Conservation (phyloP, 2,888 invertebrate species). For the Scaptomyza caliginosa region DNA sequence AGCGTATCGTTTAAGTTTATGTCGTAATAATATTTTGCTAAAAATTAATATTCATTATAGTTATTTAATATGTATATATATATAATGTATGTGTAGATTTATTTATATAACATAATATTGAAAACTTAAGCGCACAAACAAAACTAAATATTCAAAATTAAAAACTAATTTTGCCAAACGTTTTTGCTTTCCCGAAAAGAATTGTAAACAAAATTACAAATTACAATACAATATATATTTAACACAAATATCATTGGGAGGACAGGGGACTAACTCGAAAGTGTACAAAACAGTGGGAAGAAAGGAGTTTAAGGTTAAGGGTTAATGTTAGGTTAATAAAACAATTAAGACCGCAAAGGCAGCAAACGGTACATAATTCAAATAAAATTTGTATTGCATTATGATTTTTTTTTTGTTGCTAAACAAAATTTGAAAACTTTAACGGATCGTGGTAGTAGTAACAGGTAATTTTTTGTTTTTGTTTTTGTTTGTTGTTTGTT, state of each 20-base stretch:
- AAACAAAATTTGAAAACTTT: constrained; percentile 50
- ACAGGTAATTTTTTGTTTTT: constrained; percentile 50
- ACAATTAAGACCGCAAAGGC: constrained; percentile 37
- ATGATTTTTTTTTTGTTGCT: constrained; percentile 16
- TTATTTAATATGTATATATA: constrained; percentile 42
- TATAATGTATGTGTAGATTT: constrained; percentile 43
- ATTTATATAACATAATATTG: constrained; percentile 74
- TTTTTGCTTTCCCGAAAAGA: constrained; percentile 81
- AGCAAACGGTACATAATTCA: constrained; percentile 51
- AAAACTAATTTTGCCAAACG: constrained; percentile 82
- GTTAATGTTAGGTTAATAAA: too few relatives aligned
- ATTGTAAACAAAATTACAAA: constrained; percentile 74
- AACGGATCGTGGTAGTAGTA: constrained; percentile 68
- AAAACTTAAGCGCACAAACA: constrained; percentile 79
- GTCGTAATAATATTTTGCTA: constrained; percentile 80
- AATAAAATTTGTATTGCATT: constrained; percentile 29
- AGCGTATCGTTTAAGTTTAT: constrained; percentile 57
- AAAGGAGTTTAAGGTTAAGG: too few relatives aligned
- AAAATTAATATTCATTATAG: constrained; percentile 78
- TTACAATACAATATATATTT: constrained; percentile 75
- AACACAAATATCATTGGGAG: constrained; percentile 57
- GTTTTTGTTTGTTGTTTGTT: constrained; percentile 38
- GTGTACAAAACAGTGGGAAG: constrained; percentile 7
- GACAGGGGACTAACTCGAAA: constrained; percentile 5
- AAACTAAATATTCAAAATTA: constrained; percentile 75